A percentile compares a stretch with the other conserved stretches of the same genome.
Conservation (phyloP, 2,797 vertebrate species). For the Cercopithecus petaurista region DNA sequence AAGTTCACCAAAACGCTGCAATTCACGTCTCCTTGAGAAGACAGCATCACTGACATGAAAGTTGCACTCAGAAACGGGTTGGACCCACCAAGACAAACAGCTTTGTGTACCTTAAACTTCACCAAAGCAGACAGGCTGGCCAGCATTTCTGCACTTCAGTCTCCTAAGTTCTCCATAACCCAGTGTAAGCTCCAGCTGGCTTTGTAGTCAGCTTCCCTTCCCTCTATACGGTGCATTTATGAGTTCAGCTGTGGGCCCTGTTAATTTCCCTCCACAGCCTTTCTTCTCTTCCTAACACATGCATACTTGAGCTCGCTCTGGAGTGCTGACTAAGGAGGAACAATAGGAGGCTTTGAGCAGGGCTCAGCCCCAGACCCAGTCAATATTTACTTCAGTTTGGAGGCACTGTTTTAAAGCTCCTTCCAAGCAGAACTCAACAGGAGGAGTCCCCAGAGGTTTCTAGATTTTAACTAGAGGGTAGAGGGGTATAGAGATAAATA, state of each 20-base stretch:
- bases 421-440: conserved; percentile 81
- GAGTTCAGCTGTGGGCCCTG: conserved; percentile 84
- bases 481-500: conserved; percentile 58
- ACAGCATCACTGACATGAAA: background rate
- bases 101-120: conserved; percentile 73
- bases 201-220: conserved; percentile 80
- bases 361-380: conserved; percentile 82
- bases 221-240: conserved; percentile 77
- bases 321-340: conserved; percentile 88
- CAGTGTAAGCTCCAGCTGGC: conserved; percentile 76
- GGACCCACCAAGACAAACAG: conserved; percentile 51
- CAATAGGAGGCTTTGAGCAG: conserved; percentile 89
- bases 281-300: conserved; percentile 87
- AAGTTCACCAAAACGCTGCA: background rate
- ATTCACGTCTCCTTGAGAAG: background rate
- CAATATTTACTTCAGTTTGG: conserved; percentile 90
- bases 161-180: conserved; percentile 72
- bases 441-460: conserved; percentile 80
- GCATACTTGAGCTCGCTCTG: conserved; percentile 88
- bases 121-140: background rate
- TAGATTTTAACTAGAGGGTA: conserved; percentile 63
- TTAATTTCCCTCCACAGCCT: conserved; percentile 81
- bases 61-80: background rate
- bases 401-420: conserved; percentile 84
- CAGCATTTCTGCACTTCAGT: background rate